Base-by-base conservation (phyloP, 2,888 invertebrate species). In the Drosophila peninsularis region DNA sequence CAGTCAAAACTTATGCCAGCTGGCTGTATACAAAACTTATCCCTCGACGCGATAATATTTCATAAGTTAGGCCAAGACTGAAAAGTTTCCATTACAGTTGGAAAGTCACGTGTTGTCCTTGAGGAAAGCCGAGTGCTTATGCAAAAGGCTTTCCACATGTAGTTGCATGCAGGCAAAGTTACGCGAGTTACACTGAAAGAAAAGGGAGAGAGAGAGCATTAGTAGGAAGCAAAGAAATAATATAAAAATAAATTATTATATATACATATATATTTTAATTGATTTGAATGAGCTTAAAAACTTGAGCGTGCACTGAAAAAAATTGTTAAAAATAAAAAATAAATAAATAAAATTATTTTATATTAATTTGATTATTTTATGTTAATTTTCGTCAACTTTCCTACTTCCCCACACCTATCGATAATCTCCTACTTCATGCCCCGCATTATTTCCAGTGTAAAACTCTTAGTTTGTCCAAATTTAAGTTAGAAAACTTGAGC, bases 61-160 rank as follows among this genome's bases (percentile, higher is more conserved):
- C 60, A 66, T 66, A 66, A 53, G 21, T 47, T 55, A 50, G n/a
- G n/a, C 37, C 2, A 19, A 14, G 56, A 64, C 37, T 70, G 30
- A 52, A 53, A 77, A 78, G 57, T 78, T 76, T 44, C 19, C 61
- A 71, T 36, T 45, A 62, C 52, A 65, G 74, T 62, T 60, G 53
- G 60, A 58, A 67, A 71, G 71, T 76, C 68, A 65, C 66, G 62
- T 70, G 64, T 52, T 64, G 58, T 75, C 67, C 70, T 62, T 54
- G 58, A 41, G 56, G 24, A 37, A 58, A 49, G 39, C 39, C 54
- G 41, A 17, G 37, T 62, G 44, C 55, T 36, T 56, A 47, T 14
- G 37, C 57, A 30, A 41, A 54, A 39, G 61, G 54, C 62, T 71
- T 54, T 57, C 45, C 71, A 58, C 58, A 62, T 39, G 50, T 39